Evolutionary conservation across 2,113 vertebrate genomes (phyloP).

Genomic region (Phalacrocorax brasilianus): DNA sequence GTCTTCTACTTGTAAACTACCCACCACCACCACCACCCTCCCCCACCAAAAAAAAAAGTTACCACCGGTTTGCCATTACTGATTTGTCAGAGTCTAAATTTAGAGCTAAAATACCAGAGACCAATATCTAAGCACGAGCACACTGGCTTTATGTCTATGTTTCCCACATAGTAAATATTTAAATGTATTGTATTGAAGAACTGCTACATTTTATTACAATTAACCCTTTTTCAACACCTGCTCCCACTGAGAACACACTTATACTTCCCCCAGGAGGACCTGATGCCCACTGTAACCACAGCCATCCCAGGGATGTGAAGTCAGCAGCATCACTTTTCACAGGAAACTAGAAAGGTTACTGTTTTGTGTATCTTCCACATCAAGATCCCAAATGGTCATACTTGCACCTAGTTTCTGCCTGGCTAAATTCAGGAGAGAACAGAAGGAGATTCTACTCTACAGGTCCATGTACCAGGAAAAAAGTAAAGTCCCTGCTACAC

Average conservation of each 20-base stretch:
- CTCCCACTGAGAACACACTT: background rate
- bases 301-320: background rate
- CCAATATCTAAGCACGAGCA: background rate
- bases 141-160: background rate
- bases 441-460: background rate
- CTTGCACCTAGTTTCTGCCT: background rate
- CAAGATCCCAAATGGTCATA: background rate
- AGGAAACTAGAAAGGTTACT: background rate
- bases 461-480: background rate
- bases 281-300: background rate
- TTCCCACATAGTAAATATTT: background rate
- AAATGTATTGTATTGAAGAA: background rate
- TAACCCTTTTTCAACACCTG: background rate
- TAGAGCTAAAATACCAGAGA: background rate
- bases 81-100: background rate
- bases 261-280: background rate
- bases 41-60: background rate
- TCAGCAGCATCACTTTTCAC: background rate
- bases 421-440: background rate
- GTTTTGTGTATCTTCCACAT: background rate
- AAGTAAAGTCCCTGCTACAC: background rate
- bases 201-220: background rate
- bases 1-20: background rate
- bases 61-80: background rate
- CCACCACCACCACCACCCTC: rapidly evolving